Evolutionary conservation across 2,113 vertebrate species (phyloP).

Genomic region (Bubo scandiacus): DNA sequence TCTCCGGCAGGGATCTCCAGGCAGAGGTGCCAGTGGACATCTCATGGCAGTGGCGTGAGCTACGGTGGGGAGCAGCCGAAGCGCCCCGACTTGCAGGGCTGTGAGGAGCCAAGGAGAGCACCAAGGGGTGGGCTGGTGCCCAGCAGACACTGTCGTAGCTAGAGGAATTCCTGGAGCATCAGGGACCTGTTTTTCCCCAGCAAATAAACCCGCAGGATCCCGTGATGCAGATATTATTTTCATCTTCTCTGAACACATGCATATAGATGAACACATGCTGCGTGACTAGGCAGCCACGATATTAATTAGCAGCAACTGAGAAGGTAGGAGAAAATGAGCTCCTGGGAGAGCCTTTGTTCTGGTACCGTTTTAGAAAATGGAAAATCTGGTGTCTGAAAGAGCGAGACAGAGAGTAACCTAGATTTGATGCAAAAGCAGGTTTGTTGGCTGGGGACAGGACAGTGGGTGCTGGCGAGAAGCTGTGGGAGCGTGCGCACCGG

Average conservation of each 20-base stretch:
- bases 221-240: neutral
- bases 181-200: neutral
- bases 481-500: fast-evolving
- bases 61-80: fast-evolving
- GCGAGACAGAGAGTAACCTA: neutral
- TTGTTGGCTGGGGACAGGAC: neutral
- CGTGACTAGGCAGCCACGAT: neutral
- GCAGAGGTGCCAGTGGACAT: neutral
- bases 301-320: constrained; percentile 3
- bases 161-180: neutral
- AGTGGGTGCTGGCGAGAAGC: neutral
- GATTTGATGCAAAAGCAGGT: neutral
- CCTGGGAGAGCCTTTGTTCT: constrained; percentile 13
- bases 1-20: neutral
- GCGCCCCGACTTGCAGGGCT: neutral
- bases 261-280: neutral
- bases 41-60: fast-evolving
- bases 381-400: neutral
- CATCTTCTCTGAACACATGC: neutral
- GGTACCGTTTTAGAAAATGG: neutral
- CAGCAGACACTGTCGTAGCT: neutral
- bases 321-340: neutral
- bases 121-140: neutral
- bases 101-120: neutral
- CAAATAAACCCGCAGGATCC: neutral